Conservation (phyloP, 1,140 invertebrate genomes). For the Anoplophora glabripennis region DNA sequence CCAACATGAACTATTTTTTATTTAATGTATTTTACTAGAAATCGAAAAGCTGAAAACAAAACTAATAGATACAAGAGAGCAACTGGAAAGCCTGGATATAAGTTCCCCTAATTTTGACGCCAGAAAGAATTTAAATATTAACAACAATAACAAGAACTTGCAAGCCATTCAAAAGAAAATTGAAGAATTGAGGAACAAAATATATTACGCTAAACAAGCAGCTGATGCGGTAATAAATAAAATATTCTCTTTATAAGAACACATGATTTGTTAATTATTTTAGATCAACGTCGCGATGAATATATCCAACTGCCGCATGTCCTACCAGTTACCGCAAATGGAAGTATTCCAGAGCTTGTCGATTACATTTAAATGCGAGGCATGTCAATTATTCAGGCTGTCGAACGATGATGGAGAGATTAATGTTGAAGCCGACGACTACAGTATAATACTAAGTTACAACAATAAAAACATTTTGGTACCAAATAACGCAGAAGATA, state of each 20-base stretch:
- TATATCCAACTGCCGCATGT: conserved; percentile 67
- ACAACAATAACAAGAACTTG: conserved; percentile 10
- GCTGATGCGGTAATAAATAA: conserved; percentile 69
- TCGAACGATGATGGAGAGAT: conserved; percentile 4
- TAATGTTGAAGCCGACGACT: conserved; percentile 12
- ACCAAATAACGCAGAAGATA: conserved; percentile 10
- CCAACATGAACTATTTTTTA: no score
- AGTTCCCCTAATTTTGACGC: background rate
- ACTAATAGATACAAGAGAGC: background rate
- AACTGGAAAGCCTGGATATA: background rate
- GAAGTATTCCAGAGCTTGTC: conserved; percentile 28
- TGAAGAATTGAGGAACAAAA: conserved; percentile 67
- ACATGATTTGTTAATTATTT: conserved; percentile 2
- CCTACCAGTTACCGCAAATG: conserved; percentile 57
- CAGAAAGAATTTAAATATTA: background rate
- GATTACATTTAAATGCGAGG: conserved; percentile 32
- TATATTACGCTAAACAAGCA: conserved; percentile 73
- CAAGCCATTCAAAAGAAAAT: conserved; percentile 42
- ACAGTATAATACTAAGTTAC: conserved; percentile 2
- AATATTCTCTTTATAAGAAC: conserved; percentile 8
- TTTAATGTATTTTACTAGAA: conserved; percentile 8
- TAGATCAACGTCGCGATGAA: conserved; percentile 36
- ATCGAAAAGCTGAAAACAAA: conserved; percentile 6
- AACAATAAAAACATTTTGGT: conserved; percentile 8
- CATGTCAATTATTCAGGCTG: conserved; percentile 30